A percentile compares a stretch with the other conserved stretches of the same genome.
Conservation (phyloP, 1,140 invertebrate genomes). For the Helicoverpa zea region DNA sequence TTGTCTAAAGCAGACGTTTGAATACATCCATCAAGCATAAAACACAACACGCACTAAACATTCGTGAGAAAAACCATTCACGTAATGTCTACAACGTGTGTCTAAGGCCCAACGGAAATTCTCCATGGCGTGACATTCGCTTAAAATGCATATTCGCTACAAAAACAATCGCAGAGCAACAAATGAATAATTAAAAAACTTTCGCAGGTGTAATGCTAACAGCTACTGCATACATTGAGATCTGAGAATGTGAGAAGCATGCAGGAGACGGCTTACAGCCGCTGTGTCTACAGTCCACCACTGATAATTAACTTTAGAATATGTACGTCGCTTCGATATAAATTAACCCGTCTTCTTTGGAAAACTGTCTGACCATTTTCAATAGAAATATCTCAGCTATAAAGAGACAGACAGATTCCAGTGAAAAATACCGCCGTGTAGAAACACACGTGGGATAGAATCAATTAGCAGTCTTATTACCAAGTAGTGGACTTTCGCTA, state of each 20-base stretch:
- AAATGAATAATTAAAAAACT: conserved; percentile 62
- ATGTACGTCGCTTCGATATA: neutral
- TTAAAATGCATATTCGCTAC: conserved; percentile 48
- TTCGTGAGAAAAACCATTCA: conserved; percentile 5
- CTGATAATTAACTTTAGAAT: neutral
- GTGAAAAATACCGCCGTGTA: neutral
- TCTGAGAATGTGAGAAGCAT: conserved; percentile 13
- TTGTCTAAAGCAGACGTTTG: neutral
- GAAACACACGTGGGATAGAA: neutral
- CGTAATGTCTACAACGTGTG: neutral
- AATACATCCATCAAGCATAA: conserved; percentile 3
- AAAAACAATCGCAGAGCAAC: conserved; percentile 66
- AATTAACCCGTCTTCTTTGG: too few species aligned
- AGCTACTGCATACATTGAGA: conserved; percentile 47
- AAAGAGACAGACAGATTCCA: conserved; percentile 3
- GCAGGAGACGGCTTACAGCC: neutral
- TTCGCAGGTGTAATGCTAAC: conserved; percentile 53
- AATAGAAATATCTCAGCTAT: neutral
- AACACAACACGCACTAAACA: neutral
- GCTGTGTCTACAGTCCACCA: neutral
- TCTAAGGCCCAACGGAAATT: neutral
- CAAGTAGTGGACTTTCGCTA: conserved; percentile 36
- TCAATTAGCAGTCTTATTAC: conserved; percentile 40
- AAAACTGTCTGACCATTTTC: neutral
- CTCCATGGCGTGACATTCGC: conserved; percentile 25